Conservation (phyloP, 2,888 invertebrate species). For the Polymixis flavicincta region DNA sequence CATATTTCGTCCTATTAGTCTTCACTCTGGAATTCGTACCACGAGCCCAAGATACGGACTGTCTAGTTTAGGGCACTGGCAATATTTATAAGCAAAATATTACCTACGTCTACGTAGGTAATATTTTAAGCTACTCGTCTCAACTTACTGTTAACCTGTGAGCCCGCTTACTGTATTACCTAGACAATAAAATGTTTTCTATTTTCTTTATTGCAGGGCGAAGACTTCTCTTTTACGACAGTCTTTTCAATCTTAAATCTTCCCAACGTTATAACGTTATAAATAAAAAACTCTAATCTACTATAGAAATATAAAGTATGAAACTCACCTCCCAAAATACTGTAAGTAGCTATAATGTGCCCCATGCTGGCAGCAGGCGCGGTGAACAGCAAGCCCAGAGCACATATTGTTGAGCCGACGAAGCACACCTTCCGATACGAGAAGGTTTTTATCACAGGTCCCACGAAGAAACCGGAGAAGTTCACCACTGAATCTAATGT, state of each 20-base stretch:
- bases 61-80: background rate
- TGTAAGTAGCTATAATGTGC: conserved; percentile 93
- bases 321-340: conserved; percentile 93
- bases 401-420: conserved; percentile 92
- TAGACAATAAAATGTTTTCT: too few relatives aligned
- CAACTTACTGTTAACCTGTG: too few relatives aligned
- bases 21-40: too few relatives aligned
- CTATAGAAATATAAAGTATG: background rate
- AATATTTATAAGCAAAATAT: too few relatives aligned
- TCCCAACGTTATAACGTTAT: background rate
- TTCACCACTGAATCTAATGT: conserved; percentile 94
- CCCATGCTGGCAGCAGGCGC: conserved; percentile 93
- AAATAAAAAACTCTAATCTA: too few relatives aligned
- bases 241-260: background rate
- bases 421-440: conserved; percentile 93
- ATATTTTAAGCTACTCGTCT: too few relatives aligned
- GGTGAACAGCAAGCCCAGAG: conserved; percentile 92
- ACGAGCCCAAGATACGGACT: too few relatives aligned
- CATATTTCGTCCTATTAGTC: background rate
- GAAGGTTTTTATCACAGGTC: conserved; percentile 94
- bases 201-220: background rate
- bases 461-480: conserved; percentile 94
- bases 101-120: too few relatives aligned
- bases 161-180: too few relatives aligned
- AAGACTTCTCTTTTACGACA: background rate